A percentile compares a stretch with the other conserved stretches of the same genome.
Conservation (phyloP, 2,797 vertebrate species). For the Falco cherrug region DNA sequence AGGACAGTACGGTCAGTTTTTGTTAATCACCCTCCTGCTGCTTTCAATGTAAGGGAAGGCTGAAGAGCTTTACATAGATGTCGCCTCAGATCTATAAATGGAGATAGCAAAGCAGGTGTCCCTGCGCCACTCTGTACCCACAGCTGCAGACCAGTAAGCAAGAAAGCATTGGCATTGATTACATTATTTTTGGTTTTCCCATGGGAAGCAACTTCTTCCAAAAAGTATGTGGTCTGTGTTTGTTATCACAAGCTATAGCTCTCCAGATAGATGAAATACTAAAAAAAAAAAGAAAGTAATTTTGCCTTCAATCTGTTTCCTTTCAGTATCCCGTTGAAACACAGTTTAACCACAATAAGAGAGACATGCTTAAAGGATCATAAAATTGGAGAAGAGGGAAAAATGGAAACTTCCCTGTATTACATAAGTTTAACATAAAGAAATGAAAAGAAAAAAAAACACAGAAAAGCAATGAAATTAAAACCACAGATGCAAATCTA, state of each 20-base stretch:
- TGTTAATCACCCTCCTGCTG: not conserved
- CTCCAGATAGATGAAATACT: not conserved
- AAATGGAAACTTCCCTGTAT: rapidly evolving
- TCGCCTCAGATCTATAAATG: not conserved
- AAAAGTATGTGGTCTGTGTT: not conserved
- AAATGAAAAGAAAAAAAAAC: rapidly evolving
- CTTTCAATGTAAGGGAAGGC: not conserved
- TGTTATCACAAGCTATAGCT: not conserved
- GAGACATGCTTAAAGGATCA: not conserved
- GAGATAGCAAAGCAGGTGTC: not conserved
- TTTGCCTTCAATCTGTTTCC: not conserved
- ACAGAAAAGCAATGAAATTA: not conserved
- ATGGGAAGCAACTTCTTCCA: not conserved
- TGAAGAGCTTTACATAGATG: not conserved
- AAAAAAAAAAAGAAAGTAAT: not conserved
- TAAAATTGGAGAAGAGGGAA: not conserved
- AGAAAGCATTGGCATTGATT: not conserved
- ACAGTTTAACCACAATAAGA: not conserved
- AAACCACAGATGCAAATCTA: not conserved
- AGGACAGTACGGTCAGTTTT: not conserved
- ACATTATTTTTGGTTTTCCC: not conserved
- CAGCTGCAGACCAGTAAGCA: not conserved
- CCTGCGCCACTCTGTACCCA: not conserved
- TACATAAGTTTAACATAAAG: not conserved
- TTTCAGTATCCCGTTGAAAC: not conserved